Percentiles rank a stretch among this genome's conserved stretches.
Evolutionary conservation across 2,888 invertebrate genomes (phyloP).

Genomic region (Apodemia duryi): DNA sequence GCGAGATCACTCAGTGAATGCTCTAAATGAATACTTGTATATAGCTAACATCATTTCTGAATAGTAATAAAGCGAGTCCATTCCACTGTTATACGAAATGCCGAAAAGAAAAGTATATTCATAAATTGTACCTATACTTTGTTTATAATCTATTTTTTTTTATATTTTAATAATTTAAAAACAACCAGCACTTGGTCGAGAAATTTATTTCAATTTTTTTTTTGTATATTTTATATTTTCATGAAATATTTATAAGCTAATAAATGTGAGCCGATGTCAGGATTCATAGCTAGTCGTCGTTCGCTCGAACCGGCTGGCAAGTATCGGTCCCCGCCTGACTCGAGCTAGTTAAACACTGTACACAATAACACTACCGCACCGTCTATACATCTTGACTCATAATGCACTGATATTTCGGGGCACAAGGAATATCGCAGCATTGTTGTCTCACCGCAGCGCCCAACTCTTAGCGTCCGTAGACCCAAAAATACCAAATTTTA

Average conservation of each 20-base stretch:
- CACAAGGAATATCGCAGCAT: constrained; percentile 71
- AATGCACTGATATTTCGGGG: constrained; percentile 64
- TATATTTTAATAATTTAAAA: constrained; percentile 80
- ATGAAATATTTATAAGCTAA: constrained; percentile 80
- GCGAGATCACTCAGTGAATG: constrained; percentile 46
- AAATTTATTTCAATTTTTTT: constrained; percentile 77
- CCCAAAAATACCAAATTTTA: constrained; percentile 20
- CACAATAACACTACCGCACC: constrained; percentile 71
- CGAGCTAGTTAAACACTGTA: constrained; percentile 73
- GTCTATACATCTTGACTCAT: constrained; percentile 54
- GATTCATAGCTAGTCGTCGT: constrained; percentile 79
- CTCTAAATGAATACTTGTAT: constrained; percentile 37
- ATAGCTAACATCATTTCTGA: constrained; percentile 47
- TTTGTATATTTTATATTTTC: constrained; percentile 80
- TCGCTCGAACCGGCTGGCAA: constrained; percentile 72
- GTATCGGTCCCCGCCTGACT: constrained; percentile 57
- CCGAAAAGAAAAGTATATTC: constrained; percentile 78
- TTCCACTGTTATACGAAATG: constrained; percentile 71
- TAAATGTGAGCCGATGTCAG: constrained; percentile 80
- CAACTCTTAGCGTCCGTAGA: background rate
- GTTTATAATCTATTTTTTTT: constrained; percentile 79
- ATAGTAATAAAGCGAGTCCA: constrained; percentile 56
- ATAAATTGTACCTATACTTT: constrained; percentile 80
- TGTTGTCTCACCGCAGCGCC: constrained; percentile 47
- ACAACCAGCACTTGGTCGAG: constrained; percentile 79